These are phyloP conservation scores for Montipora cactus DNA, from an alignment of 64 coral and sea anemone species.

Conservation along the genomic window DNA sequence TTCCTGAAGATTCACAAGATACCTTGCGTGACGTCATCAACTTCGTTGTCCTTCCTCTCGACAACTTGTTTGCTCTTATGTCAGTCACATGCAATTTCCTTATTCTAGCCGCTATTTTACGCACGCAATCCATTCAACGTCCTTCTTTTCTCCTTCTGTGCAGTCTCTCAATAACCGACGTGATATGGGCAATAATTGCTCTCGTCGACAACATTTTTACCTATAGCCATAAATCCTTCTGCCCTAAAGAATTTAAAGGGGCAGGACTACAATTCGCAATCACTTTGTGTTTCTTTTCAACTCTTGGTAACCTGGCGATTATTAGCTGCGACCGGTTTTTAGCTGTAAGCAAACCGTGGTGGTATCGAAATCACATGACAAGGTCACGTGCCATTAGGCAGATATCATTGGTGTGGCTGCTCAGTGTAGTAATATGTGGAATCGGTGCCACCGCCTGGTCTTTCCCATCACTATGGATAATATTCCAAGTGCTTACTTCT, in stretches of 20 bases:
- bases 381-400: not conserved
- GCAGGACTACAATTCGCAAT: no score
- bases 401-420: not conserved
- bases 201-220: not conserved
- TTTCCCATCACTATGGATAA: not conserved
- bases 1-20: not conserved
- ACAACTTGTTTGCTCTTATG: not conserved
- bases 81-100: not conserved
- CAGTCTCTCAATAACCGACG: slow-evolving; percentile 7
- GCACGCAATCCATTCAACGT: not conserved
- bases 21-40: not conserved
- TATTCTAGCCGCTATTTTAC: not conserved
- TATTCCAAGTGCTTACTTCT: not conserved
- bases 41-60: not conserved
- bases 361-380: not conserved
- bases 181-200: not conserved
- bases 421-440: not conserved
- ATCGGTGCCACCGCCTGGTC: no score
- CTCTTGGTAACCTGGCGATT: not conserved
- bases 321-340: not conserved
- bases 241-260: not conserved
- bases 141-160: not conserved
- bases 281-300: not conserved
- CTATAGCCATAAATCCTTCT: not conserved
- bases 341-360: slow-evolving; percentile 6